Conservation (phyloP, 2,797 vertebrate species). For the Anabacerthia variegaticeps region DNA sequence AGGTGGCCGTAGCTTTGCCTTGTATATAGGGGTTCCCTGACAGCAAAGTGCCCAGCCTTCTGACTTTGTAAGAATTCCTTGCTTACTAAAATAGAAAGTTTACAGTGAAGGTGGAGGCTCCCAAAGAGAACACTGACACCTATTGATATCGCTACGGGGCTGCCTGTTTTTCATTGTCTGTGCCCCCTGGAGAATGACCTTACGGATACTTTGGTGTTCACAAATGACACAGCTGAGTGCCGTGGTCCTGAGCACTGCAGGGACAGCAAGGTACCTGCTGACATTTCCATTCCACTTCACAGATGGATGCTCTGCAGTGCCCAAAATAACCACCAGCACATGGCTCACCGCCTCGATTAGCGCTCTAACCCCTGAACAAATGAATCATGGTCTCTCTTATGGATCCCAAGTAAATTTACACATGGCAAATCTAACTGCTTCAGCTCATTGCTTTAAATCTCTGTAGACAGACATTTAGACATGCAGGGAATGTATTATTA, state of each 20-base stretch:
- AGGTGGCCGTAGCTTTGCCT: background rate
- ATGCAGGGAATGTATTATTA: background rate
- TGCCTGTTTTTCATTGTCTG: background rate
- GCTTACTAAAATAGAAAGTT: background rate
- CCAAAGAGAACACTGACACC: background rate
- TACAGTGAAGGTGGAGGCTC: background rate
- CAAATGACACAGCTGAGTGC: background rate
- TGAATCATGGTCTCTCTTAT: fast-evolving
- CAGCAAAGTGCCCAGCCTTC: background rate
- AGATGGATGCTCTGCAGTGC: background rate
- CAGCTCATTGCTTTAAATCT: background rate
- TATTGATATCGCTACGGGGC: background rate
- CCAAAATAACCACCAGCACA: fast-evolving
- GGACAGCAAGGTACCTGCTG: background rate
- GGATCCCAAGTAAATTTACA: background rate
- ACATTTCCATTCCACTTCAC: fast-evolving
- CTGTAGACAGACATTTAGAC: background rate
- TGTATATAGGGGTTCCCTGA: too few species aligned
- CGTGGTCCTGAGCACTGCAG: fast-evolving
- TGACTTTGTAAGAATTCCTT: background rate
- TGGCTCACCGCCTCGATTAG: background rate
- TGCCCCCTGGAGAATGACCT: background rate
- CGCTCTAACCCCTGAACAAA: background rate
- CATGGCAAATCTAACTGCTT: background rate
- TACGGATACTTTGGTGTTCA: fast-evolving